Evolutionary conservation across 2,113 vertebrate species (phyloP).

Genomic region (Alectura lathami): DNA sequence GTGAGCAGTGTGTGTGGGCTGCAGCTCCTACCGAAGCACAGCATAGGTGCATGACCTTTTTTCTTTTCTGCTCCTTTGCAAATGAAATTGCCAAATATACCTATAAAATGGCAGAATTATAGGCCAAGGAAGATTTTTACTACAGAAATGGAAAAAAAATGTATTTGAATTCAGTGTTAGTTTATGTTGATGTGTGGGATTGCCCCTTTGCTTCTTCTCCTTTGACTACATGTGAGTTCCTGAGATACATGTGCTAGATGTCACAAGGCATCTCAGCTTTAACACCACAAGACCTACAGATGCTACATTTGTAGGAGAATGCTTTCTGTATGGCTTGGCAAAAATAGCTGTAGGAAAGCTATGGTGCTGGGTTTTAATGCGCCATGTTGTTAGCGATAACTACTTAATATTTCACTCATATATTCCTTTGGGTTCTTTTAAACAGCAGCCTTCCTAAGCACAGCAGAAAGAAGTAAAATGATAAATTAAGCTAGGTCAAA

Average conservation of each 20-base stretch:
- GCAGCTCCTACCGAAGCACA: not conserved
- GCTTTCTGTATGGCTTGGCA: not conserved
- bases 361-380: constrained; percentile 20
- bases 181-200: not conserved
- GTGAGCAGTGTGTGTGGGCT: not conserved
- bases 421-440: constrained; percentile 24
- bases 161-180: not conserved
- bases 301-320: not conserved
- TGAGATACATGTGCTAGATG: not conserved
- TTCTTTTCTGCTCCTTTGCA: not conserved
- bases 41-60: not conserved
- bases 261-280: not conserved
- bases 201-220: not conserved
- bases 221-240: not conserved
- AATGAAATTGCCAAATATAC: not conserved
- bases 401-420: constrained; percentile 43
- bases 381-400: not conserved
- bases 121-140: not conserved
- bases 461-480: constrained; percentile 11
- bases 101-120: not conserved
- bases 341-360: not conserved
- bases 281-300: not conserved
- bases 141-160: not conserved
- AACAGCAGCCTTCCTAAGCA: not conserved
- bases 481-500: constrained; percentile 61